These are phyloP conservation scores for Drosophila mimetica DNA, from an alignment of 2,888 invertebrate species.

Conservation along the genomic window DNA sequence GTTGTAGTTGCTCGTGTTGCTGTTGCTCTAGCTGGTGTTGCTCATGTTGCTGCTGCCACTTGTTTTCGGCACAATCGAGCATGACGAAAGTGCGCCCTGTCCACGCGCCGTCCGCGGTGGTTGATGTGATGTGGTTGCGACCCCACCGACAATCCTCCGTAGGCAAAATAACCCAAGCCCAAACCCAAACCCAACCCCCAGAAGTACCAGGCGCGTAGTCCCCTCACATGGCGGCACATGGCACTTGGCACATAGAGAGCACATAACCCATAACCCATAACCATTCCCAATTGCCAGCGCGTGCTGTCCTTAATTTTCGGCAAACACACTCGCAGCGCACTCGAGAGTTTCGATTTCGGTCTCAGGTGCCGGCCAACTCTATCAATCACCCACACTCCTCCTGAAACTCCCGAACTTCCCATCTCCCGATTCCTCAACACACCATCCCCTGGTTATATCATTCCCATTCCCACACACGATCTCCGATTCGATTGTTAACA, in stretches of 20 bases:
- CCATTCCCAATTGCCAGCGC: constrained; percentile 50
- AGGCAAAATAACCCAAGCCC: constrained; percentile 8
- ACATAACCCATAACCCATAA: constrained; percentile 28
- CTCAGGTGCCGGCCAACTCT: constrained; percentile 40
- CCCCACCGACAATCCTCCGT: background rate
- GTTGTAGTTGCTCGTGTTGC: background rate
- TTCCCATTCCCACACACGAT: constrained; percentile 12
- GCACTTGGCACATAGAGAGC: constrained; percentile 11
- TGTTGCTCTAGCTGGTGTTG: background rate
- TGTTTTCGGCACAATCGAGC: constrained; percentile 80
- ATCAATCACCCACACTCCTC: constrained; percentile 32
- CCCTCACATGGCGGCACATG: too few species aligned
- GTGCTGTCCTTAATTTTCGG: constrained; percentile 68
- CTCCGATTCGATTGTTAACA: constrained; percentile 38
- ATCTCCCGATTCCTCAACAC: too few species aligned
- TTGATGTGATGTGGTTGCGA: constrained; percentile 63
- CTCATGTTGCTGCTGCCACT: constrained; percentile 50
- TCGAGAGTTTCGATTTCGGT: constrained; percentile 22
- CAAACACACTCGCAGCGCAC: constrained; percentile 45
- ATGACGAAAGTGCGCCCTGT: constrained; percentile 73
- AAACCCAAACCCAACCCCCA: background rate
- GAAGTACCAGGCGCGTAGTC: too few species aligned
- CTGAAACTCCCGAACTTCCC: too few species aligned
- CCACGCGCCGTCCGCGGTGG: constrained; percentile 71
- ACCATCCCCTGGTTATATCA: too few species aligned